These are phyloP conservation scores for Leucoraja erinaceus DNA, from an alignment of 2,113 vertebrate genomes.

Conservation along the genomic window DNA sequence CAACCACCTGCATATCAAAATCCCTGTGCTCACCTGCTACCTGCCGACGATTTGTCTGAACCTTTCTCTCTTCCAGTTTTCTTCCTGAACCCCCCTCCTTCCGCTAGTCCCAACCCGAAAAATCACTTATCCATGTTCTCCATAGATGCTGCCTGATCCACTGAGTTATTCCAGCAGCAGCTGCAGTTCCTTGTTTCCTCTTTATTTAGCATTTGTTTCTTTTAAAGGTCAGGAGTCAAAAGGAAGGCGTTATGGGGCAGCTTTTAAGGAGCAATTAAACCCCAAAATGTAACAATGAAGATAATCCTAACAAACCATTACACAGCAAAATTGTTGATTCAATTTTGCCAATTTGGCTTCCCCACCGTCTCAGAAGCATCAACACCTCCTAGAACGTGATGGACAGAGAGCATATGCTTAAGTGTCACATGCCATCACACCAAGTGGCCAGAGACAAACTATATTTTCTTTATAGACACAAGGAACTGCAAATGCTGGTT, in stretches of 20 bases:
- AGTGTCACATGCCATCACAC: neutral
- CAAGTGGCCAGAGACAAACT: neutral
- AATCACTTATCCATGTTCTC: too few relatives aligned
- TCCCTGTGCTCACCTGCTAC: too few relatives aligned
- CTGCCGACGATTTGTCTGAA: too few relatives aligned
- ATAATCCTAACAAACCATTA: neutral
- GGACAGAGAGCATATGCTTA: neutral
- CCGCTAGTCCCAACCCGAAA: too few relatives aligned
- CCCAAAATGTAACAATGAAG: neutral
- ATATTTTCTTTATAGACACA: neutral
- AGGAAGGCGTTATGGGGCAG: neutral
- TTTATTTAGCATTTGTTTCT: neutral
- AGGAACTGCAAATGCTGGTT: too few relatives aligned
- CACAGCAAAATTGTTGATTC: neutral
- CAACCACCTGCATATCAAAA: too few relatives aligned
- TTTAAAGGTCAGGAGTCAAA: neutral
- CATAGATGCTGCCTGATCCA: too few relatives aligned
- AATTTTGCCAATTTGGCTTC: neutral
- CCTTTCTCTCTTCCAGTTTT: too few relatives aligned
- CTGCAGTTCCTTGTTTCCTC: too few relatives aligned
- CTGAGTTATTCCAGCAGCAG: too few relatives aligned
- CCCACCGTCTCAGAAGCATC: neutral
- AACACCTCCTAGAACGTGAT: neutral
- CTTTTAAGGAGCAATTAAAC: neutral
- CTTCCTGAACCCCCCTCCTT: too few relatives aligned